Percentiles rank a stretch among this genome's conserved stretches.
Conservation (phyloP, 2,113 vertebrate species). For the Gracilinanus agilis region DNA sequence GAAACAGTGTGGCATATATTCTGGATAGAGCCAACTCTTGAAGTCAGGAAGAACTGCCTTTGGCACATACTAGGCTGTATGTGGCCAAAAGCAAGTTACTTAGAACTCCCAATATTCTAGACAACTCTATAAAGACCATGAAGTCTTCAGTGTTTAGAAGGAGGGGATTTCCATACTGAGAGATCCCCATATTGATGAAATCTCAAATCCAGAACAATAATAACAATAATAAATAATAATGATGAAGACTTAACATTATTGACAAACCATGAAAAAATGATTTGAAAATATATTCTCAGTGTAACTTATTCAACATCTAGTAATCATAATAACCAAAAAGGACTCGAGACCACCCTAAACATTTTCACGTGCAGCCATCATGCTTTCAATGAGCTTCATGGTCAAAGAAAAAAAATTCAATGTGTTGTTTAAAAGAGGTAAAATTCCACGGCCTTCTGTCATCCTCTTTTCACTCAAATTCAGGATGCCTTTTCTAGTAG, state of each 20-base stretch:
- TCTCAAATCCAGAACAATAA: not conserved
- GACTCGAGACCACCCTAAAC: constrained; percentile 6
- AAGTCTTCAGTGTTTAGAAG: not conserved
- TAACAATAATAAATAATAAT: not conserved
- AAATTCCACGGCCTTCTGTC: constrained; percentile 68
- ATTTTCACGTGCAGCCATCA: not conserved
- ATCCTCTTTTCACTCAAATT: constrained; percentile 63
- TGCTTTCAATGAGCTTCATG: constrained; percentile 23
- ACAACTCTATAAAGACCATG: not conserved
- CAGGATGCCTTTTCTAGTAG: constrained; percentile 79
- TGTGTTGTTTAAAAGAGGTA: constrained; percentile 54
- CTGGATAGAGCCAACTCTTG: not conserved
- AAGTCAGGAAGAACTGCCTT: not conserved
- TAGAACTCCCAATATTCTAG: not conserved
- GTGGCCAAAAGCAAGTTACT: not conserved
- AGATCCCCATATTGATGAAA: not conserved
- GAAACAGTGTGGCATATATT: not conserved
- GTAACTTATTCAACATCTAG: constrained; percentile 3
- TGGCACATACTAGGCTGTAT: not conserved
- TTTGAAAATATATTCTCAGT: constrained; percentile 5
- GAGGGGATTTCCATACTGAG: not conserved
- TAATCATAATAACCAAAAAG: not conserved
- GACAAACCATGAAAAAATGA: not conserved
- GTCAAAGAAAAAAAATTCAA: constrained; percentile 20
- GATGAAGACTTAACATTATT: not conserved